Base-by-base conservation (phyloP, 2,888 invertebrate species). In the Magallana nippona region DNA sequence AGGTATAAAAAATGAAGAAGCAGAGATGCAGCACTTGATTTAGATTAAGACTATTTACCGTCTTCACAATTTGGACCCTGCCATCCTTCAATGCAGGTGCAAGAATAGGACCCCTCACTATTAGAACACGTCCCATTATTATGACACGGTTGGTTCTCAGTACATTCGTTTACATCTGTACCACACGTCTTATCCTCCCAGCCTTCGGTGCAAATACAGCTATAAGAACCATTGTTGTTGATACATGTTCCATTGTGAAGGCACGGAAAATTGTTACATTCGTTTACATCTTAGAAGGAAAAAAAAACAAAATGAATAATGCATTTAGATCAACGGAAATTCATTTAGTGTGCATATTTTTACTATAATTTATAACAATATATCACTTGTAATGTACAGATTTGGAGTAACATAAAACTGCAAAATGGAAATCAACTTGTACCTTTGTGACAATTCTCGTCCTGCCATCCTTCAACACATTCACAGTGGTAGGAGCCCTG, bases 61-160 rank as follows among this genome's bases (percentile, higher is more conserved):
- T 80, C 17, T 58, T 80, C 58, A 22, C 80, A 80, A 13, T 13
- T 80, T 27, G 19, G 81, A 13, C 89, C 89, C 10, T 56, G 85
- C 86, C 88, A 89, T 80, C 89, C 88, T 10, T 84, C 19, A n/a
- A 84, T 79, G 88, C 89, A 89, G 27, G 84, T 86, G 86, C 89
- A 89, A 1, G 84, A 78, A 81, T 85, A 89, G 1, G 88, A 88
- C 5, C 89, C 89, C 58, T 87, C 84, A 32, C 84, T 71, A 22
- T 89, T 88, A 15, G 83, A 83, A 86, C 89, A 89, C 10, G 82
- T 57, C 11, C 89, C 89, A 71, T 87, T 83, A 84, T 89, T 89
- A n/a, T 79, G 80, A 85, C 89, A 89, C 10, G 89, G 89, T 13
- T 57, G 58, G 58, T 1, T 57, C 32, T 32, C 56, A 8, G 10